phyloP scores from a whole-genome alignment of 2,113 vertebrate genomes.

The Calyptomena viridis region DNA sequence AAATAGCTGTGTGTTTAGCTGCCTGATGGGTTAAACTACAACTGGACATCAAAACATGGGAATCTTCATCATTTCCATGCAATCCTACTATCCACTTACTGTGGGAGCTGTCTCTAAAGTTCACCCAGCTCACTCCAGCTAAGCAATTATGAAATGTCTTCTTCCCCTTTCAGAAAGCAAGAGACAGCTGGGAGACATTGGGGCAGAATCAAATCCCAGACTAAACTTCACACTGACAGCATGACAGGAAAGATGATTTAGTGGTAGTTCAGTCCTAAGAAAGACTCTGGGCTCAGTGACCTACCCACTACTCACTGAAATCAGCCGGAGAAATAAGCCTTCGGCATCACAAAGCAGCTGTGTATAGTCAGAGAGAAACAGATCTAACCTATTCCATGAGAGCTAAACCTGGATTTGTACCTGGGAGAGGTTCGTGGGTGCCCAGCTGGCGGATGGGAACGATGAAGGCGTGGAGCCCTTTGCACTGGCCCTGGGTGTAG shows the following conservation, averaged over 20 bases:
- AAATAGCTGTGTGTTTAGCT: neutral
- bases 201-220: neutral
- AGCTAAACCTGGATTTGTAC: slow-evolving; percentile 60
- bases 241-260: neutral
- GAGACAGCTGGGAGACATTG: neutral
- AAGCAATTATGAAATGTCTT: neutral
- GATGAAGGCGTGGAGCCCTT: slow-evolving; percentile 93
- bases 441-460: slow-evolving; percentile 86
- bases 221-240: neutral
- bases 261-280: neutral
- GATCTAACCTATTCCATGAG: neutral
- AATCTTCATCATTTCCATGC: neutral
- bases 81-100: neutral
- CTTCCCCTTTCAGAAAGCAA: neutral
- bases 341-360: neutral
- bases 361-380: neutral
- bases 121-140: neutral
- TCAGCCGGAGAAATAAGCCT: neutral
- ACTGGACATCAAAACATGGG: neutral
- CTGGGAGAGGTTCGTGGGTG: slow-evolving; percentile 92
- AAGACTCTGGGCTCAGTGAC: neutral
- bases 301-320: neutral
- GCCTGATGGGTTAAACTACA: neutral
- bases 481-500: slow-evolving; percentile 85
- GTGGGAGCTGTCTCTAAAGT: neutral